phyloP scores from a whole-genome alignment of 2,113 vertebrate genomes.

The Brachionichthys hirsutus region DNA sequence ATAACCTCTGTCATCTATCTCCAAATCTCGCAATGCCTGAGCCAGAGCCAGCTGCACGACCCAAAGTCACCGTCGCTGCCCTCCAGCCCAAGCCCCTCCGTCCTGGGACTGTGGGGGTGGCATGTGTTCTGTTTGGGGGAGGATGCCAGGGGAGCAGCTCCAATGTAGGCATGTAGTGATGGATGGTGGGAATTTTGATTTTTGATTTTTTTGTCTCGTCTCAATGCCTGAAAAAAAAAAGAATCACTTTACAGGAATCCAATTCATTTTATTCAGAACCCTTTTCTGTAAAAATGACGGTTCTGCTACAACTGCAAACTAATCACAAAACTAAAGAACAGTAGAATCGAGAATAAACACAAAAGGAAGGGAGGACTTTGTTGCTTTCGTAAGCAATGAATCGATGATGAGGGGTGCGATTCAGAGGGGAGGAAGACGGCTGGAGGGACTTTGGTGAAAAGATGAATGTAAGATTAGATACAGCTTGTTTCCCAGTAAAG shows the following conservation, averaged over 20 bases:
- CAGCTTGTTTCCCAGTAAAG: too few species aligned
- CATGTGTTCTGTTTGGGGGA: conserved; percentile 18
- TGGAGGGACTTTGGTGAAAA: too few species aligned
- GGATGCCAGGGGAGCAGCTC: conserved; percentile 21
- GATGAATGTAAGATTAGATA: too few species aligned
- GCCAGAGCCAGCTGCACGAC: conserved; percentile 39
- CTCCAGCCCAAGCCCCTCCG: conserved; percentile 35
- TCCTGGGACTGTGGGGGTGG: conserved; percentile 33
- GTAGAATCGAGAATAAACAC: background rate
- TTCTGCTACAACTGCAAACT: conserved; percentile 29
- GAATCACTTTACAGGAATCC: background rate
- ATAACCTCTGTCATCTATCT: conserved; percentile 22
- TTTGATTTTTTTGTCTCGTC: background rate
- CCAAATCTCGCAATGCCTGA: conserved; percentile 10
- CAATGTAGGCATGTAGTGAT: conserved; percentile 42
- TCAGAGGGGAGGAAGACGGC: too few species aligned
- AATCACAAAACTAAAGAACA: too few species aligned
- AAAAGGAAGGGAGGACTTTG: background rate
- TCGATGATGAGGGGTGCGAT: too few species aligned
- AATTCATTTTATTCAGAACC: too few species aligned
- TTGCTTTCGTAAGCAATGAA: background rate
- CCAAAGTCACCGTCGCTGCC: conserved; percentile 60
- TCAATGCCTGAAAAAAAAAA: too few species aligned
- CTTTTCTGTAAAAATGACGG: background rate
- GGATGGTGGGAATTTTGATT: background rate